Evolutionary conservation across 2,888 invertebrate genomes (phyloP).

Genomic region (Acrobasis consociella): DNA sequence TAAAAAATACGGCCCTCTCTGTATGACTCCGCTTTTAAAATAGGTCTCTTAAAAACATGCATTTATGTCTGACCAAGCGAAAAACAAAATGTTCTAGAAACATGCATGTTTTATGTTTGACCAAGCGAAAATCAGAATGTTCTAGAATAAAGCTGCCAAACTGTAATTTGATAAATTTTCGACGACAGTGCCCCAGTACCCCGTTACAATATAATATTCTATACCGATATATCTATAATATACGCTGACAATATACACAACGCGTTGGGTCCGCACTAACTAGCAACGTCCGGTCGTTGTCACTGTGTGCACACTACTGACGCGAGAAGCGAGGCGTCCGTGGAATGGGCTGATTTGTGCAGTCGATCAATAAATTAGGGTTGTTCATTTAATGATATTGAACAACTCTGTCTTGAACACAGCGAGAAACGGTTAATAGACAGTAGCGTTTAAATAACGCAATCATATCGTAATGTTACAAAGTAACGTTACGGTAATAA

Average conservation of each 20-base stretch:
- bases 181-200: constrained; percentile 50
- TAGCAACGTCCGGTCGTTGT: constrained; percentile 62
- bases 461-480: too few relatives aligned
- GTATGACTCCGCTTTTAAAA: too few relatives aligned
- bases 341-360: neutral
- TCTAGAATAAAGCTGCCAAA: constrained; percentile 3
- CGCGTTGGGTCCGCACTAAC: constrained; percentile 48
- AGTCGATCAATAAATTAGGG: neutral
- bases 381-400: too few relatives aligned
- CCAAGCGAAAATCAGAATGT: neutral
- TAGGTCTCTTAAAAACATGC: too few relatives aligned
- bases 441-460: too few relatives aligned
- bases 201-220: constrained; percentile 50
- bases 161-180: neutral
- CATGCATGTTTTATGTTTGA: neutral
- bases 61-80: too few relatives aligned
- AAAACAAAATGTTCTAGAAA: too few relatives aligned
- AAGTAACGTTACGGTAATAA: too few relatives aligned
- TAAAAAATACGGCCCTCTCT: too few relatives aligned
- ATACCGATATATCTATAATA: constrained; percentile 63
- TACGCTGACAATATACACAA: constrained; percentile 64
- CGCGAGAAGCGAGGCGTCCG: constrained; percentile 7
- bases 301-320: constrained; percentile 42
- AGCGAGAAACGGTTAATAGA: too few relatives aligned
- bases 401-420: too few relatives aligned